A percentile compares a stretch with the other conserved stretches of the same genome.
Evolutionary conservation across 2,888 invertebrate species (phyloP).

Genomic region (Cerastoderma edule): DNA sequence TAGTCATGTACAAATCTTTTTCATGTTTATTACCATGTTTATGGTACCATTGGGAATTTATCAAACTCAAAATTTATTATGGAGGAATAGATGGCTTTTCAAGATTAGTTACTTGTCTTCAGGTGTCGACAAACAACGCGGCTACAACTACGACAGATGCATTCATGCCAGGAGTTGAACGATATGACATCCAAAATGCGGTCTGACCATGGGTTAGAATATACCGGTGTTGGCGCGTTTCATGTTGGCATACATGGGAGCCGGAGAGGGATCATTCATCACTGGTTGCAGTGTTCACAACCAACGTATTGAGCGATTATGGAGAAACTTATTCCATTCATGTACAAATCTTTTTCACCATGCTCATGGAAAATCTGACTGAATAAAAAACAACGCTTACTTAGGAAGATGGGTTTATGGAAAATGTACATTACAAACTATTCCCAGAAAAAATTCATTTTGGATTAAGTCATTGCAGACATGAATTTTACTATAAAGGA

Average conservation of each 20-base stretch:
- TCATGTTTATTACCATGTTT: no score
- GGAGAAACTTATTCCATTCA: conserved; percentile 48
- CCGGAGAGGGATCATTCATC: conserved; percentile 46
- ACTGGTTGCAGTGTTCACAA: conserved; percentile 59
- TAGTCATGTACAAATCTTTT: conserved; percentile 23
- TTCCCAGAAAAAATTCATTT: no score
- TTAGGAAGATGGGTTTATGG: no score
- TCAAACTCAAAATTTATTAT: no score
- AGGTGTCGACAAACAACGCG: conserved; percentile 38
- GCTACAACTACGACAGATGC: conserved; percentile 30
- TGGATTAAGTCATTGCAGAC: no score
- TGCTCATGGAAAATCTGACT: no score
- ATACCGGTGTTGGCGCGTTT: conserved; percentile 35
- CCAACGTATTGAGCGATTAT: conserved; percentile 58
- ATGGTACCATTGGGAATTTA: no score
- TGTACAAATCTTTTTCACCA: conserved; percentile 30
- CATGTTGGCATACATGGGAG: conserved; percentile 49
- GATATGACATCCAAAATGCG: conserved; percentile 57
- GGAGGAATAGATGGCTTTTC: conserved; percentile 54
- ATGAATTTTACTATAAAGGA: no score
- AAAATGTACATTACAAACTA: no score
- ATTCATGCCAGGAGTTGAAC: conserved; percentile 31
- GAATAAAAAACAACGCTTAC: no score
- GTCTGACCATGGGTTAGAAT: conserved; percentile 58
- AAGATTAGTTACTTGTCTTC: conserved; percentile 32